phyloP scores from a whole-genome alignment of 2,888 invertebrate genomes.

The Pyrochroa serraticornis region DNA sequence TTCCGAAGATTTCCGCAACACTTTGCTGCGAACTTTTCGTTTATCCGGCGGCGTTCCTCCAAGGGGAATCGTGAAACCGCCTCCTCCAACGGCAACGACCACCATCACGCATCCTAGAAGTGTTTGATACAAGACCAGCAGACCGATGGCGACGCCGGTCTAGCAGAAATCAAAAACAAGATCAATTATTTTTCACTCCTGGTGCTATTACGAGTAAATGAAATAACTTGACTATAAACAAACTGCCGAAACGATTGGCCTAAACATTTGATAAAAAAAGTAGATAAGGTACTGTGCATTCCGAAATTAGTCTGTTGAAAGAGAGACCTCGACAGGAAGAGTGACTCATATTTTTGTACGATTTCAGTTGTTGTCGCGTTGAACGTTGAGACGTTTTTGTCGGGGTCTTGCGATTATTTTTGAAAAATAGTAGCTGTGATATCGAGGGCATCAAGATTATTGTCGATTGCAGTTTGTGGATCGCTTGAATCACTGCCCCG shows the following conservation, averaged over 20 bases:
- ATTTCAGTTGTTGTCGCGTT: background rate
- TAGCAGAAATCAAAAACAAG: constrained; percentile 22
- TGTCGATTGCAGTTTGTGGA: constrained; percentile 2
- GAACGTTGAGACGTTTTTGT: constrained; percentile 4
- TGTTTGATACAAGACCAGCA: constrained; percentile 54
- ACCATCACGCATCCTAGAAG: constrained; percentile 53
- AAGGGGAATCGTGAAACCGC: constrained; percentile 48
- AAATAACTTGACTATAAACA: constrained; percentile 15
- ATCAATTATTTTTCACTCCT: constrained; percentile 23
- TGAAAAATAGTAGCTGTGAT: constrained; percentile 22
- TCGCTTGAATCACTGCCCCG: constrained; percentile 5
- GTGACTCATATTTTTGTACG: constrained; percentile 12
- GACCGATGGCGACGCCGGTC: constrained; percentile 42
- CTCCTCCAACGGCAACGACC: constrained; percentile 53
- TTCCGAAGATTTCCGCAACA: constrained; percentile 77
- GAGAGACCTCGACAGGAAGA: constrained; percentile 6
- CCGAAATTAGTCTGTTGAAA: constrained; percentile 13
- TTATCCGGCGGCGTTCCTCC: constrained; percentile 60
- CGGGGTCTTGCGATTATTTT: constrained; percentile 6
- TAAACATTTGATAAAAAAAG: constrained; percentile 7
- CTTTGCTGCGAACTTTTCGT: constrained; percentile 68
- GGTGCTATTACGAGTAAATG: constrained; percentile 26
- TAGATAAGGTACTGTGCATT: constrained; percentile 13
- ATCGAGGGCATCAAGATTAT: constrained; percentile 17
- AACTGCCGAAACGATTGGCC: constrained; percentile 21